phyloP scores from a whole-genome alignment of 64 coral and sea anemone genomes.

The Montipora cactus region DNA sequence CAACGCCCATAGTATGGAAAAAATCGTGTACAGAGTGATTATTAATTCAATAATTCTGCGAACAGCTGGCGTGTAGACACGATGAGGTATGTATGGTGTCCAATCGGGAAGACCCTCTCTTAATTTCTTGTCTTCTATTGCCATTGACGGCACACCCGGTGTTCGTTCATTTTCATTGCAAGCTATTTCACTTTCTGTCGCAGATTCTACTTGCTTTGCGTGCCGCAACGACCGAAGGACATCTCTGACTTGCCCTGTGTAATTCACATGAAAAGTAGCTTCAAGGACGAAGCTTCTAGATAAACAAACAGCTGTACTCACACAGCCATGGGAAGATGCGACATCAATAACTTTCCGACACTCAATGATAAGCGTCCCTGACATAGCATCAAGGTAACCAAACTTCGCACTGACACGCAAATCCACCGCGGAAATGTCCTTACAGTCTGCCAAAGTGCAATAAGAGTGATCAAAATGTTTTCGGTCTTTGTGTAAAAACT shows the following conservation, averaged over 20 bases:
- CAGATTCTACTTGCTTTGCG: conserved; percentile 63
- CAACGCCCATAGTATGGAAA: conserved; percentile 95
- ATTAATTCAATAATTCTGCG: conserved; percentile 77
- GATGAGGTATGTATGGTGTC: conserved; percentile 86
- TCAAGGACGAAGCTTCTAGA: conserved; percentile 49
- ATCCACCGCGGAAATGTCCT: conserved; percentile 86
- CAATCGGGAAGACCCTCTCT: conserved; percentile 93
- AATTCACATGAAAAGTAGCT: conserved; percentile 89
- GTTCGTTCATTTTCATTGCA: not conserved
- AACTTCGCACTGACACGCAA: conserved; percentile 92
- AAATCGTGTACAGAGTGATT: conserved; percentile 81
- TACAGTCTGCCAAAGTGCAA: conserved; percentile 66
- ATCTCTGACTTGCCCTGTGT: conserved; percentile 91
- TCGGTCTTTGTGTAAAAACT: conserved; percentile 71
- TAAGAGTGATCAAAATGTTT: conserved; percentile 70
- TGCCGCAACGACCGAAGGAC: conserved; percentile 83
- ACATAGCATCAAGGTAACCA: conserved; percentile 90
- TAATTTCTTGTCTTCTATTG: conserved; percentile 36
- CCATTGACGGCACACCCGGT: not conserved
- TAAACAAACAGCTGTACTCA: not conserved
- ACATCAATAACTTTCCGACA: conserved; percentile 43
- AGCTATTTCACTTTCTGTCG: not conserved
- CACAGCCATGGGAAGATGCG: not conserved
- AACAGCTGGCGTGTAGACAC: conserved; percentile 83
- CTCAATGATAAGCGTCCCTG: conserved; percentile 81